These are phyloP conservation scores for Sebastes hubbsi DNA, from an alignment of 2,797 vertebrate genomes.

Conservation along the genomic window DNA sequence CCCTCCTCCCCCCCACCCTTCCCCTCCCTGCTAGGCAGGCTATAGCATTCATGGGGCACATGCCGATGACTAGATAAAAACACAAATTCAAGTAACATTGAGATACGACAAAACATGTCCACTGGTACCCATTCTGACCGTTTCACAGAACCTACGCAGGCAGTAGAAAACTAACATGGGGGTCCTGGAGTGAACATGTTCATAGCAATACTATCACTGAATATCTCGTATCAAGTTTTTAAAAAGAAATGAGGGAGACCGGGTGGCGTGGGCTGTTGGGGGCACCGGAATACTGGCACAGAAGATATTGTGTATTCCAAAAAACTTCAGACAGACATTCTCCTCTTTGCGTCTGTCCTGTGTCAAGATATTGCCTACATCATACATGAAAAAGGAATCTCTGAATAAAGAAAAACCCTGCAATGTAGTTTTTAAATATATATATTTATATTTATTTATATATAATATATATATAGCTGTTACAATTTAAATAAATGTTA, in stretches of 20 bases:
- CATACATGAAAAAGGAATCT: conserved; percentile 79
- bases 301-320: conserved; percentile 66
- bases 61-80: conserved; percentile 93
- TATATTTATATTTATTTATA: conserved; percentile 70
- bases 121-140: conserved; percentile 95
- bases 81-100: conserved; percentile 99
- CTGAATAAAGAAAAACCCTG: conserved; percentile 82
- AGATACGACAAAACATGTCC: conserved; percentile 94
- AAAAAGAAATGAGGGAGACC: conserved; percentile 71
- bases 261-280: conserved; percentile 63
- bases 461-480: conserved; percentile 72
- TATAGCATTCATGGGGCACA: conserved; percentile 96
- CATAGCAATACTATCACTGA: conserved; percentile 89
- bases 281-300: conserved; percentile 90
- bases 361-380: conserved; percentile 85
- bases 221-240: conserved; percentile 84
- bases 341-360: conserved; percentile 71
- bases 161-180: conserved; percentile 92
- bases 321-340: conserved; percentile 79
- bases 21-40: conserved; percentile 86
- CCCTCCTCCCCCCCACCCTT: conserved; percentile 58
- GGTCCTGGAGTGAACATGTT: conserved; percentile 91
- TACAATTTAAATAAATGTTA: conserved; percentile 82
- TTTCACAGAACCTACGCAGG: conserved; percentile 96
- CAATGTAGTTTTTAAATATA: conserved; percentile 84